Evolutionary conservation across 2,888 invertebrate species (phyloP), one percentile per base, ranked within the genome.

Genomic region (Eupeodes latifasciatus): DNA sequence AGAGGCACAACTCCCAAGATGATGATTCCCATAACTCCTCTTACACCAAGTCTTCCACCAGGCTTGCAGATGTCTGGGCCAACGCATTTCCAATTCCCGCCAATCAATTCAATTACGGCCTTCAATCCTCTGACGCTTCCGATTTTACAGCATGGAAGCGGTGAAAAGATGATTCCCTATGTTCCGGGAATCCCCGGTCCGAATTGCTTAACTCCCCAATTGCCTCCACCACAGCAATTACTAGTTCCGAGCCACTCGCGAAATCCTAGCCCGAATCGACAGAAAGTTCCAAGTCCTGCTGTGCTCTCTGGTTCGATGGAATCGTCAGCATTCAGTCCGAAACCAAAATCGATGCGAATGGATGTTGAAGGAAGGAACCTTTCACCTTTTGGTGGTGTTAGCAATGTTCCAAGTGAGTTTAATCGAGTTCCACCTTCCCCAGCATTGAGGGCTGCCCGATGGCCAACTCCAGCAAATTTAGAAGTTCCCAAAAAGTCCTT

Each of bases 121-220:
- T 96, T 95, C 91, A 96, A 96, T 93, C 96, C 96, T 1, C 92
- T 96, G 79, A 96, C 96, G 5, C 93, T 96, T 90, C 95, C 95
- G 34, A 95, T 95, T 12, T 92, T 95, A 40, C 94, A 91, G 94
- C 47, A 94, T 94, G 90, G 94, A 94, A 59, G 93, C 93, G 95
- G 95, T 16, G 97, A 96, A 27, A 97, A 96, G 92, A 94, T 96
- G n/a, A 96, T 98, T 91, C 96, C 97, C 0, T 96, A 97, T 92
- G 97, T 98, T 12, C 97, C 97, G 7, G 98, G 97, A 14, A 98
- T 98, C 93, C 97, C 98, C 0, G 97, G 97, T 11, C 98, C 97
- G 4, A 96, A 96, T 90, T 95, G 95, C 49, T 92, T 96, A 40
- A 91, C 92, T 7, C 90, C 93, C 0, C 92, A 91, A 27, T 75